Evolutionary conservation across 1,140 invertebrate genomes (phyloP).

Genomic region (Bombus balteatus): DNA sequence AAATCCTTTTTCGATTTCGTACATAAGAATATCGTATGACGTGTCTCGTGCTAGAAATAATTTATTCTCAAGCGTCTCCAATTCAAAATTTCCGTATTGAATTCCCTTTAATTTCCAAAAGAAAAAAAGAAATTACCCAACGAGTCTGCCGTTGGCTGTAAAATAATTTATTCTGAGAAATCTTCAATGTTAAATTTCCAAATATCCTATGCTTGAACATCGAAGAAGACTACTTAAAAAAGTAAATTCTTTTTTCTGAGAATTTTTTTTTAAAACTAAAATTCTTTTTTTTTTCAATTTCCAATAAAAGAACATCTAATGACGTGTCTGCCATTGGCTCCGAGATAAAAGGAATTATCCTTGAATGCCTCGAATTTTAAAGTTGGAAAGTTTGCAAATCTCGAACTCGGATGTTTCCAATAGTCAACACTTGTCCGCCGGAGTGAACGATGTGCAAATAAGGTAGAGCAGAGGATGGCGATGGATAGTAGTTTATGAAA

Average conservation of each 20-base stretch:
- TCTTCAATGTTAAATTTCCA: neutral
- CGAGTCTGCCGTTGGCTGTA: neutral
- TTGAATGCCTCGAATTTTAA: neutral
- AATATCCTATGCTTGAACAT: neutral
- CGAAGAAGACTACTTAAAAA: no score
- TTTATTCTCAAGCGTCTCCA: neutral
- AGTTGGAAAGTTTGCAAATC: neutral
- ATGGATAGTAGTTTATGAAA: constrained; percentile 41
- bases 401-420: neutral
- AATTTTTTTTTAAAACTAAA: no score
- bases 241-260: no score
- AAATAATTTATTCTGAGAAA: neutral
- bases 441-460: neutral
- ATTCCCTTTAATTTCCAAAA: neutral
- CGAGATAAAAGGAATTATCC: neutral
- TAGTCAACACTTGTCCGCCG: neutral
- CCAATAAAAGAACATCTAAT: neutral
- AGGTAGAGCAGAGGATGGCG: no score
- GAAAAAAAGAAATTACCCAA: no score
- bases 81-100: neutral
- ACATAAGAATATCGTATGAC: neutral
- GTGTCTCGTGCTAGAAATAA: neutral
- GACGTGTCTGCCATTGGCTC: neutral
- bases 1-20: neutral
- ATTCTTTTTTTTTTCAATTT: no score